Conservation (phyloP, 2,797 vertebrate genomes). For the Crenuchus spilurus region DNA sequence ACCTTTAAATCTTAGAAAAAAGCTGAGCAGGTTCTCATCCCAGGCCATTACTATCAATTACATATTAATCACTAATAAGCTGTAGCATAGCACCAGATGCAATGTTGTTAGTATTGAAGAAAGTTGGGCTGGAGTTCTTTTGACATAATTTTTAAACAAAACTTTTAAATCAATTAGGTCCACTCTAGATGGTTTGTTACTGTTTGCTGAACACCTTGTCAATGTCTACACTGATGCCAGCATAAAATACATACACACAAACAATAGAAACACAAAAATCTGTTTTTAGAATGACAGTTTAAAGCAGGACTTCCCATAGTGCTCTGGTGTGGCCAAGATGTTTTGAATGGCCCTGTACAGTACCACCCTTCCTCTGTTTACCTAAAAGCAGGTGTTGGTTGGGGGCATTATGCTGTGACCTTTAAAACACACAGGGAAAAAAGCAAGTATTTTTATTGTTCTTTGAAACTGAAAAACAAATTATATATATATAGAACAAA, state of each 20-base stretch:
- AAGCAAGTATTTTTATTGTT: conserved; percentile 41
- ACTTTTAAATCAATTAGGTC: no score
- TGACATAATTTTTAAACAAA: no score
- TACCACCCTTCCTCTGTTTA: conserved; percentile 60
- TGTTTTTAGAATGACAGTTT: conserved; percentile 54
- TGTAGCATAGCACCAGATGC: no score
- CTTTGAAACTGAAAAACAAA: neutral
- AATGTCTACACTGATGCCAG: conserved; percentile 30
- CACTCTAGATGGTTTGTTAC: neutral
- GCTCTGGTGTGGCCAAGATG: conserved; percentile 44
- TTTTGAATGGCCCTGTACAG: conserved; percentile 43
- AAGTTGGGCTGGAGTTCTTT: no score
- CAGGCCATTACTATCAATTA: neutral
- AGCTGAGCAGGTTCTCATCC: neutral
- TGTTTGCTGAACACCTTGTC: neutral
- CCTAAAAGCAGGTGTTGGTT: conserved; percentile 61
- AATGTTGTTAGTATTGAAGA: no score
- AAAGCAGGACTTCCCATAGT: conserved; percentile 46
- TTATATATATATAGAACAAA: neutral
- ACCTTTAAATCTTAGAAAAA: neutral
- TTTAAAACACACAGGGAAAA: conserved; percentile 41
- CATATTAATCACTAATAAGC: no score
- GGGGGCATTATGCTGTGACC: conserved; percentile 35
- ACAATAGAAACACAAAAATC: conserved; percentile 32
- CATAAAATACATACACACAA: conserved; percentile 9